Percentiles rank a stretch among this genome's conserved stretches.
Conservation (phyloP, 2,113 vertebrate genomes). For the Nestor notabilis region DNA sequence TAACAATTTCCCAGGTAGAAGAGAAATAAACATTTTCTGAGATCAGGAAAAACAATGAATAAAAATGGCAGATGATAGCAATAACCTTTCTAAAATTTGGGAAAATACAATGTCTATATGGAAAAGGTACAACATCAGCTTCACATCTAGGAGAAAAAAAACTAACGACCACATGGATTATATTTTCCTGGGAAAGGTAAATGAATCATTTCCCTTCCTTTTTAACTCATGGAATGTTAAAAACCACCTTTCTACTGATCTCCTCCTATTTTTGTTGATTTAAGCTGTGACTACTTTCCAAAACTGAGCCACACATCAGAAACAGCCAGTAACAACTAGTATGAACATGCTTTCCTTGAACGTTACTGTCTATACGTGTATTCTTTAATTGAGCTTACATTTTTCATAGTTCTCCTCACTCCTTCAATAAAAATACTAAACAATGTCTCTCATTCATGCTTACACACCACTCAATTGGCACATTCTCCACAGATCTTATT, state of each 20-base stretch:
- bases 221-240: background rate
- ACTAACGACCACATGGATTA: background rate
- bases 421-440: background rate
- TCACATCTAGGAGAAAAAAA: background rate
- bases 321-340: background rate
- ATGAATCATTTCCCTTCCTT: background rate
- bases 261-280: background rate
- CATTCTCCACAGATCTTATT: background rate
- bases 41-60: background rate
- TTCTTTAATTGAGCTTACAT: background rate
- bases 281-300: background rate
- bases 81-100: background rate
- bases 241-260: background rate
- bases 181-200: background rate
- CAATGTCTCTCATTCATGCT: background rate
- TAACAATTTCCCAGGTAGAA: background rate
- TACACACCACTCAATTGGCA: background rate
- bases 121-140: background rate
- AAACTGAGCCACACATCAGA: background rate
- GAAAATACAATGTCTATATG: background rate
- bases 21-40: background rate
- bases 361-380: background rate
- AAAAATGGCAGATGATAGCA: background rate
- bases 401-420: background rate
- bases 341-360: background rate